These are phyloP conservation scores for Pachycephus smyrnensis DNA, from an alignment of 2,888 invertebrate species.

Conservation along the genomic window DNA sequence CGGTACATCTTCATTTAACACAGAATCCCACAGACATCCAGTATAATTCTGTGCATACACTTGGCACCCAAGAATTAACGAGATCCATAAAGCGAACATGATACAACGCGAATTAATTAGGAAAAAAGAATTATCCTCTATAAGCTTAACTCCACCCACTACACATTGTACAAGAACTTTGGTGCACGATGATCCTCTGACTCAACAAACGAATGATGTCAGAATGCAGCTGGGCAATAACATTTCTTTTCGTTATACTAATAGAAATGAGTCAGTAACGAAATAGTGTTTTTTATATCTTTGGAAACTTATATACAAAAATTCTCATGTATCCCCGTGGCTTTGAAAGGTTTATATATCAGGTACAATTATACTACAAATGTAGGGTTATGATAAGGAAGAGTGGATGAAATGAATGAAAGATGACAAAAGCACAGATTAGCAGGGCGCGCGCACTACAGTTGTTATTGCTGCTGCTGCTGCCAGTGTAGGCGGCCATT, in stretches of 20 bases:
- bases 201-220: conserved; percentile 23
- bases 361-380: neutral
- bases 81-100: neutral
- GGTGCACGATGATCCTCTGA: conserved; percentile 26
- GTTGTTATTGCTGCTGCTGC: neutral
- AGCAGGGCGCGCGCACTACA: neutral
- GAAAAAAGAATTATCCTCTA: neutral
- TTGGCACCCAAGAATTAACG: neutral
- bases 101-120: neutral
- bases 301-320: neutral
- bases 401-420: neutral
- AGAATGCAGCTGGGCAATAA: conserved; percentile 7
- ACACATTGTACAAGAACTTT: neutral
- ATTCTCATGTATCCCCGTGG: neutral
- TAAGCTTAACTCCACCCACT: neutral
- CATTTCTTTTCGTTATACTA: neutral
- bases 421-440: neutral
- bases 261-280: neutral
- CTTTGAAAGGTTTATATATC: neutral
- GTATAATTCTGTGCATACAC: conserved; percentile 36
- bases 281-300: neutral
- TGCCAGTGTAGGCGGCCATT: neutral
- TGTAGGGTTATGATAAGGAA: neutral
- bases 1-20: conserved; percentile 45
- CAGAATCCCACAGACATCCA: conserved; percentile 53